A percentile compares a stretch with the other conserved stretches of the same genome.
Evolutionary conservation across 2,113 vertebrate species (phyloP).

Genomic region (Athene noctua): DNA sequence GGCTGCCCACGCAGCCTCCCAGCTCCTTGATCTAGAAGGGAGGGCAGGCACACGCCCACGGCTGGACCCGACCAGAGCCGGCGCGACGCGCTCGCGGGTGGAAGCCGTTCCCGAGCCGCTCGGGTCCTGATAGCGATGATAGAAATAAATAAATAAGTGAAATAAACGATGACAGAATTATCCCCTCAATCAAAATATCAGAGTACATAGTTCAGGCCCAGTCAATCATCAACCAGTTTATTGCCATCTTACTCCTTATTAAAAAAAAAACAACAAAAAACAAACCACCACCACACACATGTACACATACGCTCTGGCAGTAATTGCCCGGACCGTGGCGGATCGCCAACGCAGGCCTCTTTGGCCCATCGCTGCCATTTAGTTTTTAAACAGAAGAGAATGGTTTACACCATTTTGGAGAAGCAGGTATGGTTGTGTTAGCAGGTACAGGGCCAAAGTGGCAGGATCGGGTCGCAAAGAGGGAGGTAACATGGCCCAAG

Average conservation of each 20-base stretch:
- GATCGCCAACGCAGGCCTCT: not conserved
- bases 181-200: conserved; percentile 44
- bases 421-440: not conserved
- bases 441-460: not conserved
- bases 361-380: not conserved
- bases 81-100: not conserved
- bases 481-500: not conserved
- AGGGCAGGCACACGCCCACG: conserved; percentile 11
- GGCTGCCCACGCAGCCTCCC: conserved; percentile 18
- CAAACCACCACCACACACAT: not conserved
- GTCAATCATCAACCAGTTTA: conserved; percentile 61
- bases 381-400: not conserved
- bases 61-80: not conserved
- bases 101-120: not conserved
- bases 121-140: not conserved
- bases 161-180: not conserved
- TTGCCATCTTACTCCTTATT: conserved; percentile 43
- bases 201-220: conserved; percentile 59
- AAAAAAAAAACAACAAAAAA: conserved; percentile 26
- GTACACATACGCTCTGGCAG: not conserved
- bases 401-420: not conserved
- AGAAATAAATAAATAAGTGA: conserved; percentile 2
- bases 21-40: conserved; percentile 22
- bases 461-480: not conserved
- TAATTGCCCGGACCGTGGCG: not conserved